phyloP scores from a whole-genome alignment of 30 jellyfish, hydroid and myxozoan genomes.

The Chironex yamaguchii region DNA sequence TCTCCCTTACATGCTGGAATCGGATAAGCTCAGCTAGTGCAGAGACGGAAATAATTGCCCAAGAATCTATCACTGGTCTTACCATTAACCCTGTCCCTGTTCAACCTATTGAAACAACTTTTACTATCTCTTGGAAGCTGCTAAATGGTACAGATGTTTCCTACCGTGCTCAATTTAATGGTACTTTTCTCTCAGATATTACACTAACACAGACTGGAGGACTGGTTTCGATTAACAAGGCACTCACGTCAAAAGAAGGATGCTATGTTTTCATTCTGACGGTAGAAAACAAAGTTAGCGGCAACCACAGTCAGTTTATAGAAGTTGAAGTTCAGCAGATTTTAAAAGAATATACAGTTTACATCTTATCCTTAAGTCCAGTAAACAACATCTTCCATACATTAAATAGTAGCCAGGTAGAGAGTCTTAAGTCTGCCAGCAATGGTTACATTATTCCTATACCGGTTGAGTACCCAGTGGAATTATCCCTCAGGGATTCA shows the following conservation, averaged over 20 bases:
- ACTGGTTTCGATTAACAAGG: not conserved
- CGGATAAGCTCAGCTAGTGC: not conserved
- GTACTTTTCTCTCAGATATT: not conserved
- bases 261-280: not conserved
- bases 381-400: not conserved
- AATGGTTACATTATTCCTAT: no score
- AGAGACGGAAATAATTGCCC: not conserved
- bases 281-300: not conserved
- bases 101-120: not conserved
- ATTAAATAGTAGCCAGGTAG: not conserved
- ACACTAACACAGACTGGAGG: not conserved
- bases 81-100: not conserved
- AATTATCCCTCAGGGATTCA: not conserved
- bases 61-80: not conserved
- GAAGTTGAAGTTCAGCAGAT: not conserved
- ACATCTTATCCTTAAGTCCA: not conserved
- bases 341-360: not conserved
- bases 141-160: not conserved
- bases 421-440: no score
- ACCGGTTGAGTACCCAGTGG: not conserved
- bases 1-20: not conserved
- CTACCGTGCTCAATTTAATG: not conserved
- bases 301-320: not conserved
- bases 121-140: not conserved
- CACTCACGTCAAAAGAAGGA: not conserved